These are phyloP conservation scores for Teleogryllus oceanicus DNA, from an alignment of 2,888 invertebrate genomes.

Conservation along the genomic window DNA sequence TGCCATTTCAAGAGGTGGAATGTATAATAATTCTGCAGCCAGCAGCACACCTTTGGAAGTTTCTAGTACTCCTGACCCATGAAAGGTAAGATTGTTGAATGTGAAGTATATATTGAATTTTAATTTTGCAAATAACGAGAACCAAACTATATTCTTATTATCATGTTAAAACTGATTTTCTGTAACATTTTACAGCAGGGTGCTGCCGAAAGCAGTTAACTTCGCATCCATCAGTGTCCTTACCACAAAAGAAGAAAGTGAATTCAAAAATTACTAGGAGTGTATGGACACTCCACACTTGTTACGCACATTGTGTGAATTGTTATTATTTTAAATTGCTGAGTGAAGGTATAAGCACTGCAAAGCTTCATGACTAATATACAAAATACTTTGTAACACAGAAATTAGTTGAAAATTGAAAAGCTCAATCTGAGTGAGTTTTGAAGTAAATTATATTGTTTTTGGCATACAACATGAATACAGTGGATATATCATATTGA, in stretches of 20 bases:
- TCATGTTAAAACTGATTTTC: no score
- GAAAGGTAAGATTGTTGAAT: neutral
- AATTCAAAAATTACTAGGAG: neutral
- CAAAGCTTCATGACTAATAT: neutral
- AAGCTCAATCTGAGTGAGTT: neutral
- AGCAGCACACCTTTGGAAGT: neutral
- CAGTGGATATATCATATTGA: neutral
- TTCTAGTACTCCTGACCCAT: slow-evolving; percentile 18
- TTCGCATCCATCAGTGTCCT: neutral
- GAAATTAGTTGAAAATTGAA: neutral
- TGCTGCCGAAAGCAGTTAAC: neutral
- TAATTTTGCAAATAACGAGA: neutral
- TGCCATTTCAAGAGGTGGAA: slow-evolving; percentile 27
- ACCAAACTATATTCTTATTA: no score
- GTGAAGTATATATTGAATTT: neutral
- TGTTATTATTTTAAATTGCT: neutral
- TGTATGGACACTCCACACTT: slow-evolving; percentile 2
- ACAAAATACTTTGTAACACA: neutral
- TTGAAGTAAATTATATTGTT: neutral
- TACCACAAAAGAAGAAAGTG: neutral
- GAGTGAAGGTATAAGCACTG: neutral
- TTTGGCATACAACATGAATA: neutral
- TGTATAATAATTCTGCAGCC: neutral
- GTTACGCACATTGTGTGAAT: neutral
- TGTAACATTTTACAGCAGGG: neutral